These are phyloP conservation scores for Schizopygopsis malacanthus DNA, from an alignment of 2,797 vertebrate species.

Conservation along the genomic window DNA sequence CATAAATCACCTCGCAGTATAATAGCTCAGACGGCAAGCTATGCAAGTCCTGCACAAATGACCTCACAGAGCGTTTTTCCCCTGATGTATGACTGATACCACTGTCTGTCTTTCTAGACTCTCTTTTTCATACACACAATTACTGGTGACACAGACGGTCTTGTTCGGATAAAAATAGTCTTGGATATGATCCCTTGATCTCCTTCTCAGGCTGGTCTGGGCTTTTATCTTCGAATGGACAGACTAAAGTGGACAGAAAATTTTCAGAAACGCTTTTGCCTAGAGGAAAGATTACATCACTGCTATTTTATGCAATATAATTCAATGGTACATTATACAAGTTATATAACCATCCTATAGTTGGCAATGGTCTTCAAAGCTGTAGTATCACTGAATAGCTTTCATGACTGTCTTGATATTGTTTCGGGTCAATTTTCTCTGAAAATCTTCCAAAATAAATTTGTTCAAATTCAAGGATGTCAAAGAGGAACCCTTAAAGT, in stretches of 20 bases:
- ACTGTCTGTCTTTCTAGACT: conserved; percentile 37
- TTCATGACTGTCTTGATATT: not conserved
- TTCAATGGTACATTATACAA: not conserved
- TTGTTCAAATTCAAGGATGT: not conserved
- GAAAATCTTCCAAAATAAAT: not conserved
- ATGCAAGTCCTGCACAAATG: conserved; percentile 49
- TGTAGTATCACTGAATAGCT: not conserved
- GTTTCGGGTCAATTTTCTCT: not conserved
- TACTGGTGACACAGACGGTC: conserved; percentile 25
- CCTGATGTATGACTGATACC: conserved; percentile 8
- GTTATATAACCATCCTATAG: not conserved
- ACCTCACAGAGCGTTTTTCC: conserved; percentile 37
- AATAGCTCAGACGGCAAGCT: conserved; percentile 63
- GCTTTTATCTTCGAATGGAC: not conserved
- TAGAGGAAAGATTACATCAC: conserved; percentile 31
- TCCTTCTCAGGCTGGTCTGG: conserved; percentile 33
- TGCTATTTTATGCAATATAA: conserved; percentile 13
- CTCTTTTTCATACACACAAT: conserved; percentile 50
- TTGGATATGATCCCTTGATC: conserved; percentile 42
- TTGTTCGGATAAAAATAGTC: conserved; percentile 39
- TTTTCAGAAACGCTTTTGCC: not conserved
- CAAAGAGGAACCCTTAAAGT: not conserved
- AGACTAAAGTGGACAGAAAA: conserved; percentile 28
- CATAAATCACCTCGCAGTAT: conserved; percentile 67
- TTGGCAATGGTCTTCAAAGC: not conserved